Evolutionary conservation across 2,113 vertebrate species (phyloP).

Genomic region (Psilopogon haemacephalus): DNA sequence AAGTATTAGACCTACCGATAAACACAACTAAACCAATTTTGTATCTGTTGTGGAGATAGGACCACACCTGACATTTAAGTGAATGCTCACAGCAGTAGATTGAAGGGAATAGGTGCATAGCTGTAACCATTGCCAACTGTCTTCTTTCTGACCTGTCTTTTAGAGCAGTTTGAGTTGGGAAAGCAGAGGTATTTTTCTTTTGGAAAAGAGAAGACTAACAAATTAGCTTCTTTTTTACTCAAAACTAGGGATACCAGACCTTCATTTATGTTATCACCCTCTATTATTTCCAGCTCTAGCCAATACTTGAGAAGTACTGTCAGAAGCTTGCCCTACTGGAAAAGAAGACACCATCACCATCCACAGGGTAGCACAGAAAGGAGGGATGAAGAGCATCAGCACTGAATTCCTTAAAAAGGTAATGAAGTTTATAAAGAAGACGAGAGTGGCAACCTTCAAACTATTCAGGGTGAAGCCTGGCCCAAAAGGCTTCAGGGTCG

Average conservation of each 20-base stretch:
- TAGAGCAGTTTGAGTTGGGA: background rate
- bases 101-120: background rate
- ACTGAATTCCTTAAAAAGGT: background rate
- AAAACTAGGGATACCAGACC: background rate
- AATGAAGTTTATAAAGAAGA: background rate
- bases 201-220: background rate
- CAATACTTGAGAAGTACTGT: background rate
- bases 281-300: background rate
- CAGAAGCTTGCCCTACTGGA: too few relatives aligned
- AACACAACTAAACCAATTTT: background rate
- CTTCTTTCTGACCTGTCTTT: background rate
- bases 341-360: background rate
- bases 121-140: background rate
- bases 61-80: background rate
- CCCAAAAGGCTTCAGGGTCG: background rate
- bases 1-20: background rate
- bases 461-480: accelerated
- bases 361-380: accelerated
- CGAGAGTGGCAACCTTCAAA: background rate
- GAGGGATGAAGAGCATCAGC: background rate
- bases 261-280: background rate
- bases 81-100: background rate
- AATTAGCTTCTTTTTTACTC: background rate
- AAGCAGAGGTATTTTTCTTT: background rate
- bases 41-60: background rate